Evolutionary conservation across 2,797 vertebrate species (phyloP), one percentile per base, ranked within the genome.

Genomic region (Falco cherrug): DNA sequence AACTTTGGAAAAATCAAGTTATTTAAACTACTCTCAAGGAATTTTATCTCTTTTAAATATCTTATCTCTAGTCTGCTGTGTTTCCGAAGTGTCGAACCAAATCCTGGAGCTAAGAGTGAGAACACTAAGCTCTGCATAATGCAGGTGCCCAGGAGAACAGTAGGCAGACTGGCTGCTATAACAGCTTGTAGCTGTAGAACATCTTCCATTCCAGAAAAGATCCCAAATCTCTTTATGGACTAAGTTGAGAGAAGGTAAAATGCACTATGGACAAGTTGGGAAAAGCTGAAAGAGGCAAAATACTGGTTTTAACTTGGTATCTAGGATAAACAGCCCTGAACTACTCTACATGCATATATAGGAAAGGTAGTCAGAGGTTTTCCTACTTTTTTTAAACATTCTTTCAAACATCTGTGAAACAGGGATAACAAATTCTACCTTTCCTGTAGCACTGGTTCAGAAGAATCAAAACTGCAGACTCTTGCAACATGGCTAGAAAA

Each of bases 161-260:
- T 94, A 95, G 90, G 65, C 80, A 96, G 83, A 41, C 77, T 88
- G 77, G 77, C 93, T 96, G 90, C 93, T 94, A 82, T 94, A 96
- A 96, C 93, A 95, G 90, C 90, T 95, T 95, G 85, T 95, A 94
- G 85, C 57, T 90, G 83, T 91, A 94, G 95, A 95, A 91, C 90
- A 88, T 95, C 91, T 85, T 97, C 94, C 61, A 81, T 96, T 93
- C 87, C 87, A 88, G 61, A 95, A 94, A 94, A 92, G 73, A 96
- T 96, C 95, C 95, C 93, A 96, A 96, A 96, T 91, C 94, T 96
- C 95, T 97, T 96, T 95, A 96, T 96, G 83, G 88, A 91, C 76
- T 89, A 87, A 91, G 67, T 51, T 54, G 88, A 96, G 59, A 94
- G 90, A 96, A 92, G 84, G 87, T 80, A 95, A 96, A 95, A 91